A percentile compares a stretch with the other conserved stretches of the same genome.
Evolutionary conservation across 2,797 vertebrate genomes (phyloP).

Genomic region (Stomatorhinus walkeri): DNA sequence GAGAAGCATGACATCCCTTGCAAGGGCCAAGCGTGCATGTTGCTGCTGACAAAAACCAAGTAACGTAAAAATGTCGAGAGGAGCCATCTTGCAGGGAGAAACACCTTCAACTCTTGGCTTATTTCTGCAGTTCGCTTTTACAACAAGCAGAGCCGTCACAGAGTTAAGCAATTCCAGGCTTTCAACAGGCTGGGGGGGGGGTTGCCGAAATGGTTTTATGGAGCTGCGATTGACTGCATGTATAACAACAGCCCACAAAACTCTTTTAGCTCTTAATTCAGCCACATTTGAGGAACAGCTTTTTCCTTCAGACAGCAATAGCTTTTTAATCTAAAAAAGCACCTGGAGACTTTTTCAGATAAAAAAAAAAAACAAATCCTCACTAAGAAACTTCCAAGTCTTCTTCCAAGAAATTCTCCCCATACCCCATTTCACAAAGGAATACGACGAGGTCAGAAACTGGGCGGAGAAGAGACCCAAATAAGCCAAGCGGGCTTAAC

Average conservation of each 20-base stretch:
- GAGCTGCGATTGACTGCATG: neutral
- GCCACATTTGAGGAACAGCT: neutral
- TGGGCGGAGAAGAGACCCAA: neutral
- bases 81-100: neutral
- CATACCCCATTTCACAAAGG: neutral
- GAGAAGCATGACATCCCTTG: neutral
- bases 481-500: neutral
- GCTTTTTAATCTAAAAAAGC: conserved; percentile 4
- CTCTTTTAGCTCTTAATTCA: conserved; percentile 1
- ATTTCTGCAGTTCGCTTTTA: neutral
- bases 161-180: neutral
- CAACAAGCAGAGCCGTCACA: neutral
- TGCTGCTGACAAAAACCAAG: neutral
- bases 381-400: neutral
- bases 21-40: neutral
- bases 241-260: neutral
- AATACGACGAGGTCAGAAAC: neutral
- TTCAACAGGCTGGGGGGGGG: neutral
- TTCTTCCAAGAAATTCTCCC: neutral
- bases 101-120: neutral
- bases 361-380: neutral
- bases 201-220: neutral
- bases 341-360: neutral
- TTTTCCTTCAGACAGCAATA: neutral
- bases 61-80: neutral